Evolutionary conservation across 1,140 invertebrate genomes (phyloP), one percentile per base, ranked within the genome.

Genomic region (Euborellia annulipes): DNA sequence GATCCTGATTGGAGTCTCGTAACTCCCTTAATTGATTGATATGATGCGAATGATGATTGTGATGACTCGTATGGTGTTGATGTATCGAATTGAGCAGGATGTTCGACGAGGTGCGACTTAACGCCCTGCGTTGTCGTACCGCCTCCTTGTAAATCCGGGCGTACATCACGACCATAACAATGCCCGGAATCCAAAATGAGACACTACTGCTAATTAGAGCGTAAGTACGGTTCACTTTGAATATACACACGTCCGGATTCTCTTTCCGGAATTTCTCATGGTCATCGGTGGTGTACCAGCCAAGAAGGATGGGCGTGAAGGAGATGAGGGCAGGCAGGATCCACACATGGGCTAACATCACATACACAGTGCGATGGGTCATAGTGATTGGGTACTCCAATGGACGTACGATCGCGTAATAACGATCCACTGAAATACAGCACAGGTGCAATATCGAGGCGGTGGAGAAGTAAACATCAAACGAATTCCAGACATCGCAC

Each of bases 391-490:
- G 84, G 59, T 92, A 91, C 59, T 91, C 85, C 20, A 93, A 63
- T 1, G 87, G 87, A 47, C 82, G 72, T 19, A 89, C 84, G 37
- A 92, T 91, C 30, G 87, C 86, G 60, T 87, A 90, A 56, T 55
- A 91, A 53, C 90, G 71, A 61, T 96, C 92, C 19, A 94, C 85
- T 43, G 82, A 85, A 57, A 96, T 95, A 59, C 89, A 95, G 61
- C 90, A 94, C 6, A 96, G 69, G 63, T 96, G 91, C 3, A 95
- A 68, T 36, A 95, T 94, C 23, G 86, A 91, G 0, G 88, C 87
- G 7, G 89, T 95, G 23, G 85, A 91, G 61, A 94, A 95, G 56
- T 95, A 87, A 3, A 96, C 92, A 61, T 96, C 92, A 52, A 93
- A 72, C 13, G 87, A 88, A 62, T 92, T 93, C 76, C 87, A 96